Conservation (phyloP, 2,888 invertebrate genomes). For the Perizoma affinitatum region DNA sequence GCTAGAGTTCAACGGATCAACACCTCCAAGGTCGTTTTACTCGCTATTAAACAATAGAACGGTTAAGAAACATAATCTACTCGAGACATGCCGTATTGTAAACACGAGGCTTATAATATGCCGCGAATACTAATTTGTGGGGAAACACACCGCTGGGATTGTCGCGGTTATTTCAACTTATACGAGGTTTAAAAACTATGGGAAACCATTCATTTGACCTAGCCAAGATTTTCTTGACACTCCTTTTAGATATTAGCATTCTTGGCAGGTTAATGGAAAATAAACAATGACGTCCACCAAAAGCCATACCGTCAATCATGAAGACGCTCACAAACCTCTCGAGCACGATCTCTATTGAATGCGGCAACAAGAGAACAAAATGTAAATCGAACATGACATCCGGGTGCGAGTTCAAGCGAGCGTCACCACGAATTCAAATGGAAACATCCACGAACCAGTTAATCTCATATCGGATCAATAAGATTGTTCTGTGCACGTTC, state of each 20-base stretch:
- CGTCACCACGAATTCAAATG: slow-evolving; percentile 71
- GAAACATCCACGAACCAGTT: slow-evolving; percentile 73
- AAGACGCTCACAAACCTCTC: slow-evolving; percentile 50
- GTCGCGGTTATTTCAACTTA: slow-evolving; percentile 55
- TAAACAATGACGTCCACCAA: slow-evolving; percentile 26
- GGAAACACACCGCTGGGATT: slow-evolving; percentile 64
- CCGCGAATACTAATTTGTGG: slow-evolving; percentile 67
- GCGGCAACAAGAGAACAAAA: slow-evolving; percentile 66
- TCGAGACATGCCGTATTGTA: slow-evolving; percentile 58
- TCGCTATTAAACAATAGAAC: slow-evolving; percentile 54
- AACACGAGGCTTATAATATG: slow-evolving; percentile 44
- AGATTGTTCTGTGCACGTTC: slow-evolving; percentile 66
- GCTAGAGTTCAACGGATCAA: slow-evolving; percentile 60
- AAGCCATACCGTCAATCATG: slow-evolving; percentile 59
- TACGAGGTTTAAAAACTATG: slow-evolving; percentile 31
- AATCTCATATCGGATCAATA: slow-evolving; percentile 75
- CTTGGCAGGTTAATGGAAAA: slow-evolving; percentile 1
- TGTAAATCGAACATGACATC: slow-evolving; percentile 77
- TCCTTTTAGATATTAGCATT: not conserved
- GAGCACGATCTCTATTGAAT: slow-evolving; percentile 64
- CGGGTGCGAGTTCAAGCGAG: slow-evolving; percentile 76
- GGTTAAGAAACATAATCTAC: slow-evolving; percentile 56
- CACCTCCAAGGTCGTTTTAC: slow-evolving; percentile 47
- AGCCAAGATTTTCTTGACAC: not conserved
- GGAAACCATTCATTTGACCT: slow-evolving; percentile 3